Conservation (phyloP, 2,113 vertebrate genomes). For the Siniperca knerii region DNA sequence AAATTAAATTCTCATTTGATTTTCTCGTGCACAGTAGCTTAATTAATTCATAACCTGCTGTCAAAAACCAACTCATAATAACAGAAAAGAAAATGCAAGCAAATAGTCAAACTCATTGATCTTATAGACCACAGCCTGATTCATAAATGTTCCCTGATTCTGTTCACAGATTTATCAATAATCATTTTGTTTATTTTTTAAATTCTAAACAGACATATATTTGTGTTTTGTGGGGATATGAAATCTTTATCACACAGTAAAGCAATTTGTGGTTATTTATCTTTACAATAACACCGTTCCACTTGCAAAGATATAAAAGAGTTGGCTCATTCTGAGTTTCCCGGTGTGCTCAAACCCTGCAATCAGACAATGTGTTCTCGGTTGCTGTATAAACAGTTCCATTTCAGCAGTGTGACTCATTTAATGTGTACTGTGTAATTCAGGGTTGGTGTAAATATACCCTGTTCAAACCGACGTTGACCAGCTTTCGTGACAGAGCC, state of each 20-base stretch:
- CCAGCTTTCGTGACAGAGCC: conserved; percentile 53
- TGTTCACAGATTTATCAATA: background rate
- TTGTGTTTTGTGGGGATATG: background rate
- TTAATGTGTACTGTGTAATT: conserved; percentile 58
- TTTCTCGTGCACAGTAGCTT: background rate
- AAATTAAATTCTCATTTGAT: background rate
- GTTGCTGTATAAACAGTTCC: conserved; percentile 74
- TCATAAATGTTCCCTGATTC: background rate
- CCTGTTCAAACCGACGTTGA: conserved; percentile 55
- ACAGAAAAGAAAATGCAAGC: background rate
- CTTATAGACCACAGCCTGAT: background rate
- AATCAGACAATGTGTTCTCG: conserved; percentile 49
- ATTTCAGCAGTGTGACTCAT: conserved; percentile 70
- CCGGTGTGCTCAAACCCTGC: conserved; percentile 22
- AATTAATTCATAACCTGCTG: background rate
- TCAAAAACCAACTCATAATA: background rate
- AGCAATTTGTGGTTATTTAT: conserved; percentile 15
- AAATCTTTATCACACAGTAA: background rate
- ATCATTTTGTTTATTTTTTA: background rate
- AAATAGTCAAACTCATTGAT: background rate
- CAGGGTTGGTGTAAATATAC: conserved; percentile 61
- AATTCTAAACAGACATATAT: background rate
- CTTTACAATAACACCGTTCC: background rate
- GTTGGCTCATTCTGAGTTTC: conserved; percentile 7
- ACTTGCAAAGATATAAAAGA: background rate